Percentiles rank a stretch among this genome's conserved stretches.
These are phyloP conservation scores for Trissolcus basalis DNA, from an alignment of 1,140 invertebrate genomes.

Conservation along the genomic window DNA sequence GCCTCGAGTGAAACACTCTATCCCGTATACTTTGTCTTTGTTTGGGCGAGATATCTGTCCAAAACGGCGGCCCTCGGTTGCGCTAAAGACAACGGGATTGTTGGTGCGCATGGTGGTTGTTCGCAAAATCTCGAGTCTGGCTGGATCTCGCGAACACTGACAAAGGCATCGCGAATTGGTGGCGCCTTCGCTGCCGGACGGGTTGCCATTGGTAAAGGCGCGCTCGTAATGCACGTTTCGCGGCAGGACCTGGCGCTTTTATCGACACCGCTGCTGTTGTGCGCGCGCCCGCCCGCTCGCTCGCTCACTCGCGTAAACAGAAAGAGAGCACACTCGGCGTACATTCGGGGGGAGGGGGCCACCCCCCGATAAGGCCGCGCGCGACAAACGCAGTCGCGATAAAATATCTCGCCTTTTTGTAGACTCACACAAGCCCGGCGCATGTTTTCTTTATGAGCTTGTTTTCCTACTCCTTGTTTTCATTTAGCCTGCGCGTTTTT, in stretches of 20 bases:
- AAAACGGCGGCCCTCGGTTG: constrained; percentile 24
- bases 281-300: constrained; percentile 61
- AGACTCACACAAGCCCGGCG: constrained; percentile 2
- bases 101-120: too few relatives aligned
- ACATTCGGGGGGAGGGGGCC: constrained; percentile 45
- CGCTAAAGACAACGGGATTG: constrained; percentile 24
- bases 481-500: constrained; percentile 40
- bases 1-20: constrained; percentile 48
- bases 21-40: constrained; percentile 37
- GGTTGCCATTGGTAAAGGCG: constrained; percentile 65
- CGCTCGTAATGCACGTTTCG: constrained; percentile 68
- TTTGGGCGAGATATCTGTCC: constrained; percentile 40
- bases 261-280: constrained; percentile 64
- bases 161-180: background rate
- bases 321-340: constrained; percentile 20
- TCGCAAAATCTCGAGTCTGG: too few relatives aligned
- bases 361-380: constrained; percentile 47
- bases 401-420: constrained; percentile 31
- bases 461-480: constrained; percentile 53
- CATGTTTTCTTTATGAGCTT: constrained; percentile 53
- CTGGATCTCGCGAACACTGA: too few relatives aligned
- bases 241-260: constrained; percentile 66
- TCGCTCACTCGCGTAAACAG: constrained; percentile 45
- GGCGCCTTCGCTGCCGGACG: constrained; percentile 18
- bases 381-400: constrained; percentile 52